A percentile compares a stretch with the other conserved stretches of the same genome.
These are phyloP conservation scores for Helicoverpa zea DNA, from an alignment of 1,140 invertebrate species.

Conservation along the genomic window DNA sequence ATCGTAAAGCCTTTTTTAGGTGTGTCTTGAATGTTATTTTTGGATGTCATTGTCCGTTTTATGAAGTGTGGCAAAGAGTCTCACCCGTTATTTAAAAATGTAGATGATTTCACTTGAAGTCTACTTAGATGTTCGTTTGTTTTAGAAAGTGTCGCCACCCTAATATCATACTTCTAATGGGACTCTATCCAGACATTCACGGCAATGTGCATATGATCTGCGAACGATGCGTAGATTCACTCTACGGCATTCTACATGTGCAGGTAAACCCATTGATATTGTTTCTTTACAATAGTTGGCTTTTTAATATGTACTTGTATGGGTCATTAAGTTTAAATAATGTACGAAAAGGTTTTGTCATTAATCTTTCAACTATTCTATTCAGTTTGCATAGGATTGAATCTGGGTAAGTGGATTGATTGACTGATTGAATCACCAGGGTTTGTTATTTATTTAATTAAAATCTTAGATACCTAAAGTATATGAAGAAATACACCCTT, in stretches of 20 bases:
- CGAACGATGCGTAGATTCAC: slow-evolving; percentile 76
- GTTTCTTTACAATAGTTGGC: not conserved
- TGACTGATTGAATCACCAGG: not conserved
- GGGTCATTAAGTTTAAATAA: not conserved
- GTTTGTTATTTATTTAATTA: not conserved
- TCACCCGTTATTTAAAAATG: not conserved
- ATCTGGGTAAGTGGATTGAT: not conserved
- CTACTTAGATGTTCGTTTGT: not conserved
- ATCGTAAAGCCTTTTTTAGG: slow-evolving; percentile 5
- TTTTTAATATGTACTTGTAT: not conserved
- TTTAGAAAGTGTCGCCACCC: slow-evolving; percentile 85
- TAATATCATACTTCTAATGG: slow-evolving; percentile 84
- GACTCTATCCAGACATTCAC: slow-evolving; percentile 75
- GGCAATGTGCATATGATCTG: slow-evolving; percentile 80
- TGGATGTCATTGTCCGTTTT: slow-evolving; percentile 24
- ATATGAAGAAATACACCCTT: no score
- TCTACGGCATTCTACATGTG: slow-evolving; percentile 77
- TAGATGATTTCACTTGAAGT: not conserved
- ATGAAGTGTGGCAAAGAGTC: not conserved
- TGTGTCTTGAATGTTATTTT: not conserved
- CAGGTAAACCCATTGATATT: slow-evolving; percentile 66
- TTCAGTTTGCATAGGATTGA: slow-evolving; percentile 11
- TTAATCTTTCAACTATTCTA: not conserved
- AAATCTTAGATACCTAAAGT: no score
- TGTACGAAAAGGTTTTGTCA: not conserved